Evolutionary conservation across 2,888 invertebrate species (phyloP), one percentile per base, ranked within the genome.

Genomic region (Thumatha senex): DNA sequence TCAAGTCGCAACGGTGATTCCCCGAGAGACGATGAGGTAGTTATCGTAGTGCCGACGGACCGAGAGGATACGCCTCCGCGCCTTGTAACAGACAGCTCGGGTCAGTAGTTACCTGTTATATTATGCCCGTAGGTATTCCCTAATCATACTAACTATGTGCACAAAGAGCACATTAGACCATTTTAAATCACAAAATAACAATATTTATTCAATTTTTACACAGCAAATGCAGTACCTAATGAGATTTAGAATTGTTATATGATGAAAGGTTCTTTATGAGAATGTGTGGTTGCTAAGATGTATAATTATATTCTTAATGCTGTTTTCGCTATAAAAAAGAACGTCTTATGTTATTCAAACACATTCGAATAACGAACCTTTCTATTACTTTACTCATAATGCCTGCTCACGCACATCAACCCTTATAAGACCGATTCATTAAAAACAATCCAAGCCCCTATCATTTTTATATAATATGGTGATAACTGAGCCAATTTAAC

Each of bases 61-160:
- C 81, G 83, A 11, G 87, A 91, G 61, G 93, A 92, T 67, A 92
- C 92, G 50, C 92, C 92, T 33, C 93, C 92, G 56, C 92, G 93
- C 55, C 92, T 93, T 63, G 91, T 86, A 65, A 94, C 93, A 42
- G 94, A 94, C 83, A 94, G 94, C 85, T 94, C 94, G 86, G 94
- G 94, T 94, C 62, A 63, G 76, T 85, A 86, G 74, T 30, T 29
- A 29, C 42, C 13, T 44, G 31, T 35, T 39, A 48, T 40, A 34
- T 13, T 41, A 39, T 46, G 12, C 43, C 29, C 7, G 1, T 33
- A 44, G 33, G 46, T 56, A 36, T 54, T 49, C 31, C 31, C 39
- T 54, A 49, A 54, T 48, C 44, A 40, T 33, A 43, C 12, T 34
- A 29, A 24, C 15, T 51, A 43, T 40, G 47, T 48, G 51, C 44